Percentiles rank a stretch among this genome's conserved stretches.
Evolutionary conservation across 1,140 invertebrate species (phyloP).

Genomic region (Brachionus manjavacas): DNA sequence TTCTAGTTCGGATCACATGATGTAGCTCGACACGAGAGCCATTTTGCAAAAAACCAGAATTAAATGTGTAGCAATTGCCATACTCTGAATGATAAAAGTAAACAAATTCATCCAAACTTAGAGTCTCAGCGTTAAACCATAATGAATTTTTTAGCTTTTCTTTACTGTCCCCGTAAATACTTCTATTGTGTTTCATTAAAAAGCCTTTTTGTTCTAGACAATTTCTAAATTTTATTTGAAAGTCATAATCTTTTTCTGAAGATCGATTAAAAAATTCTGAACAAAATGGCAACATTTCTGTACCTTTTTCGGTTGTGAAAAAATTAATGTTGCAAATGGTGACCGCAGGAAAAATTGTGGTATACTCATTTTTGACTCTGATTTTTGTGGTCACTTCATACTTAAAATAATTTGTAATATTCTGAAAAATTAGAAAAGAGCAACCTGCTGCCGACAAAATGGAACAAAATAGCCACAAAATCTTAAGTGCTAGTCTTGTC

Average conservation of each 20-base stretch:
- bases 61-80: background rate
- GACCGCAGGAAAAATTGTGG: background rate
- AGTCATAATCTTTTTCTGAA: background rate
- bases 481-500: background rate
- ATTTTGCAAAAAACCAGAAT: background rate
- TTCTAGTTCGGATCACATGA: background rate
- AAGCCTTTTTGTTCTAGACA: background rate
- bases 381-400: slow-evolving; percentile 9
- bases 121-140: too few species aligned
- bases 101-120: too few species aligned
- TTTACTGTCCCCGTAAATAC: too few species aligned
- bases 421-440: background rate
- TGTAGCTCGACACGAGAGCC: background rate
- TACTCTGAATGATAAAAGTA: background rate
- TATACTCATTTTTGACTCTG: background rate
- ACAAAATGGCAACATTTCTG: background rate
- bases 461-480: background rate
- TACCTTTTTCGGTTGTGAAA: background rate
- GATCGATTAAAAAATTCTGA: background rate
- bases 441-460: background rate
- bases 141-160: too few species aligned
- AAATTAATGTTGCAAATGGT: slow-evolving; percentile 20
- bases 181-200: background rate
- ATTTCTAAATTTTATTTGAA: background rate
- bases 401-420: background rate